These are phyloP conservation scores for Botrylloides violaceus DNA, from an alignment of 23 tunicate species.

Conservation along the genomic window DNA sequence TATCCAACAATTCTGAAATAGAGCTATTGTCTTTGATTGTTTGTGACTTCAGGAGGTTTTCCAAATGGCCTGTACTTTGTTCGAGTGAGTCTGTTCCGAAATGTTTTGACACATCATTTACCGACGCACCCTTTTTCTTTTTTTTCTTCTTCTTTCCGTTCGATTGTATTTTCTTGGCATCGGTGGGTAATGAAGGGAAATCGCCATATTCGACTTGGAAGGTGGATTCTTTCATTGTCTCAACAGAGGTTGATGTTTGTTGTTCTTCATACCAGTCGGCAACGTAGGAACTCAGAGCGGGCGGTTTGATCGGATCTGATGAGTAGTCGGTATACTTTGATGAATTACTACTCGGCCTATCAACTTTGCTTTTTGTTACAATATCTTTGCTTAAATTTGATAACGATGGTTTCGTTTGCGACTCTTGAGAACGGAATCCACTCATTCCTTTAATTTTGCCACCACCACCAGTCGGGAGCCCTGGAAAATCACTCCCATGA, in stretches of 20 bases:
- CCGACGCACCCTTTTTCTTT: conserved; percentile 6
- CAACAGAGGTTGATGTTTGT: not conserved
- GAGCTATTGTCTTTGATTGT: not conserved
- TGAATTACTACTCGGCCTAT: not conserved
- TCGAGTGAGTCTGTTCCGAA: not conserved
- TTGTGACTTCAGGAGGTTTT: not conserved
- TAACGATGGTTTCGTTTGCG: not conserved
- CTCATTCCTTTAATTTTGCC: conserved; percentile 8
- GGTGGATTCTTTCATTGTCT: not conserved
- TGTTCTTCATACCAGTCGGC: conserved; percentile 18
- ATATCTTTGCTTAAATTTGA: conserved; percentile 20
- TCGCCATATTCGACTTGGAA: conserved; percentile 8
- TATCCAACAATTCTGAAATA: not conserved
- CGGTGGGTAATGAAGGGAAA: conserved; percentile 3
- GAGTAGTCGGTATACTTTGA: not conserved
- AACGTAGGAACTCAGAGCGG: conserved; percentile 7
- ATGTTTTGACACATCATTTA: conserved; percentile 8
- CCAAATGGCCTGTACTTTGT: conserved; percentile 2
- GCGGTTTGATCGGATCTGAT: not conserved
- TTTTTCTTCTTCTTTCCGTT: conserved; percentile 9
- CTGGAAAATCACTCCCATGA: conserved; percentile 7
- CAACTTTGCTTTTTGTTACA: conserved; percentile 6
- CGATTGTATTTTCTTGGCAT: not conserved
- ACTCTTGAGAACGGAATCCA: not conserved
- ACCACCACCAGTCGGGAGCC: conserved; percentile 4